Percentiles rank a stretch among this genome's conserved stretches.
Evolutionary conservation across 1,140 invertebrate genomes (phyloP).

Genomic region (Trachelipus rathkii): DNA sequence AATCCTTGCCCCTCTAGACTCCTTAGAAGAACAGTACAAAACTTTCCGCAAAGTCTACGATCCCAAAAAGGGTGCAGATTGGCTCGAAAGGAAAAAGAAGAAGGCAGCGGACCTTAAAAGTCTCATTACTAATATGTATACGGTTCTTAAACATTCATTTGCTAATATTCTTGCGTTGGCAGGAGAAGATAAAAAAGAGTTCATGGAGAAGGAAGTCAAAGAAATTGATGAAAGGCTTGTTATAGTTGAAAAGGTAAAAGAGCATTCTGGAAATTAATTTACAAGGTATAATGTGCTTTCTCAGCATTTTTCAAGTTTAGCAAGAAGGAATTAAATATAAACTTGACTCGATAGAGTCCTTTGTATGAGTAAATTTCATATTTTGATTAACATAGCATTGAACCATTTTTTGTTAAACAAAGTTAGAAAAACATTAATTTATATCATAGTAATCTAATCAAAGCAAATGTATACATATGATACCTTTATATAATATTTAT

Average conservation of each 20-base stretch:
- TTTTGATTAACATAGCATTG: too few relatives aligned
- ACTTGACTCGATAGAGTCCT: too few relatives aligned
- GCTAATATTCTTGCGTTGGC: constrained; percentile 42
- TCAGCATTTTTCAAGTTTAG: too few relatives aligned
- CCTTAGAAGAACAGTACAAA: constrained; percentile 45
- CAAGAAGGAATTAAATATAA: too few relatives aligned
- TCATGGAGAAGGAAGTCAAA: constrained; percentile 45
- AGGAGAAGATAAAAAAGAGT: constrained; percentile 45
- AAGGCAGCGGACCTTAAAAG: constrained; percentile 40
- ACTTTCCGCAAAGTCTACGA: constrained; percentile 46
- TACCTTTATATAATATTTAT: too few relatives aligned
- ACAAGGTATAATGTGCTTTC: too few relatives aligned
- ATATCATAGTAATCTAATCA: too few relatives aligned
- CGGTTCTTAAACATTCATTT: constrained; percentile 35
- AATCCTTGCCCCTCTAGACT: constrained; percentile 43
- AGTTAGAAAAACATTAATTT: too few relatives aligned
- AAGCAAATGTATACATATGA: too few relatives aligned
- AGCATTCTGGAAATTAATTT: neutral
- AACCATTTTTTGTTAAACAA: too few relatives aligned
- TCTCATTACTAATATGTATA: constrained; percentile 38
- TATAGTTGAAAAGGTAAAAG: constrained; percentile 41
- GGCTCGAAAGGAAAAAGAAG: constrained; percentile 45
- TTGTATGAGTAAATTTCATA: too few relatives aligned
- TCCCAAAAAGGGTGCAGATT: constrained; percentile 44
- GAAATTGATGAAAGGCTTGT: constrained; percentile 42